Evolutionary conservation across 2,888 invertebrate genomes (phyloP), one percentile per base, ranked within the genome.

Genomic region (Campopleginae sp.): DNA sequence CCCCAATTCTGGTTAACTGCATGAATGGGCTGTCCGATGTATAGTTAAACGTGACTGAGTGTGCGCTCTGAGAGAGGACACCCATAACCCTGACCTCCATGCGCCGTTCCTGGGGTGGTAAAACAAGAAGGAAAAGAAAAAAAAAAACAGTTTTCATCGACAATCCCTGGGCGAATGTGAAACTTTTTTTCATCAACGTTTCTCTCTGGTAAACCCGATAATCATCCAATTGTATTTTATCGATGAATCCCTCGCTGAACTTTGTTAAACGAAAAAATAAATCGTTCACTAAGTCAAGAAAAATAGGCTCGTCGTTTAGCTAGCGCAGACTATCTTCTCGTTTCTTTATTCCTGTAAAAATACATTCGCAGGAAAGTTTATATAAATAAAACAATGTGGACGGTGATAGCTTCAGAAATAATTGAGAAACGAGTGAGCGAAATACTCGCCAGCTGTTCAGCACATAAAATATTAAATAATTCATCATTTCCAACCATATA

Each of bases 1-100:
- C 63, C 80, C 70, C 71, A 54, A 76, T 84, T 76, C 54, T 71
- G 33, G 80, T 76, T 76, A 65, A 46, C 44, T 54, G 71, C 38
- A 42, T 76, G 33, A 76, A 84, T 80, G 84, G 46, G 38, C 38
- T 31, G 71, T 65, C 46, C 12, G 27, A 46, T 17, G 61, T 51
- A 66, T 33, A 66, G 19, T 38, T 31, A 51, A 31, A 46, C 71
- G 68, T 81, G 63, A 72, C 58, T 66, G 38, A 71, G 77, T 48
- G 54, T 63, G 38, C n/a, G 74, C 63, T 27, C 66, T 77, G 77
- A 86, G 84, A 77, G 63, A 66, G 51, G 33, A 54, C 46, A 77
- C 68, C 82, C 80, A 86, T 86, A 78, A 82, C 86, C 87, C 84
- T 84, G 87, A 87, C 86, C 86, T 27, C 82, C 54, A 84, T 86